phyloP scores from a whole-genome alignment of 2,113 vertebrate species.

The Leiothrix lutea region DNA sequence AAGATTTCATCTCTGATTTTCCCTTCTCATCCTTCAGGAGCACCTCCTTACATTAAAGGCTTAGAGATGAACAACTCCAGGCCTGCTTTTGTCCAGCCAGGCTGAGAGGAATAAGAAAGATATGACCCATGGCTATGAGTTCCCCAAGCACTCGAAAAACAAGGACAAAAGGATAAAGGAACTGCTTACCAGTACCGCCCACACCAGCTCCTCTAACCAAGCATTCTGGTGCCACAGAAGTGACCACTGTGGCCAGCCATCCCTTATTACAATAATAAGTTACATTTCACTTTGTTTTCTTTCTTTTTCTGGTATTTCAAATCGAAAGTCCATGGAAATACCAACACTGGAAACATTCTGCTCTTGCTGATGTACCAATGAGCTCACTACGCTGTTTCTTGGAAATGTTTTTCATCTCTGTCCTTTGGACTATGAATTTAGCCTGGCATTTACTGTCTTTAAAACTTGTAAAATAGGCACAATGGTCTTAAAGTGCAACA shows the following conservation, averaged over 20 bases:
- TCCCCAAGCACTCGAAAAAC: not conserved
- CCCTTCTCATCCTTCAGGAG: not conserved
- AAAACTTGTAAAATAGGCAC: slow-evolving; percentile 6
- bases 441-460: slow-evolving; percentile 12
- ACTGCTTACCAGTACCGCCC: not conserved
- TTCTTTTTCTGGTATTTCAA: slow-evolving; percentile 31
- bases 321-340: not conserved
- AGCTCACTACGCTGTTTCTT: slow-evolving; percentile 2
- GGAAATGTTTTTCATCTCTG: slow-evolving; percentile 20
- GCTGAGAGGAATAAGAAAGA: not conserved
- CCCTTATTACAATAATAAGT: slow-evolving; percentile 16
- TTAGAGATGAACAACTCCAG: not conserved
- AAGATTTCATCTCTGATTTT: not conserved
- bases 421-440: not conserved
- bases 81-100: not conserved
- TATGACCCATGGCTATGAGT: not conserved
- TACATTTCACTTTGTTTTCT: slow-evolving; percentile 29
- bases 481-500: not conserved
- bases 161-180: slow-evolving; percentile 34
- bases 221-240: not conserved
- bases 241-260: not conserved
- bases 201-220: slow-evolving; percentile 4
- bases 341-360: slow-evolving; percentile 7
- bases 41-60: not conserved
- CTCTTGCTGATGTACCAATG: not conserved